Conservation (phyloP, 2,888 invertebrate genomes). For the Sympetrum striolatum region DNA sequence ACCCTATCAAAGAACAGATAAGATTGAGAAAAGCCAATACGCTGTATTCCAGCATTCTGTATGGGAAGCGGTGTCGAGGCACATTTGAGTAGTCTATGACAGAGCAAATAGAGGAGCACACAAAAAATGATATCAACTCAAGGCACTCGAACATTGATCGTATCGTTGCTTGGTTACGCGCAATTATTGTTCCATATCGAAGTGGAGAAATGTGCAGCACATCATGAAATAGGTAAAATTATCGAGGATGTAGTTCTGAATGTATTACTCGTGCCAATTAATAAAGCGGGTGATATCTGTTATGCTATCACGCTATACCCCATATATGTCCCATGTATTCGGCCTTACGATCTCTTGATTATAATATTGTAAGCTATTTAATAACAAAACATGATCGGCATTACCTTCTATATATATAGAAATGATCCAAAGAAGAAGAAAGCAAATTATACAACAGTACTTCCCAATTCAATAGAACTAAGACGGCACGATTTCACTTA, state of each 20-base stretch:
- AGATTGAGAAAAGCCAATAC: conserved; percentile 23
- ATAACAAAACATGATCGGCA: too few relatives aligned
- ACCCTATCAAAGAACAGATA: conserved; percentile 12
- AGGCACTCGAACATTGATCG: not conserved
- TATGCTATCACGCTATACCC: not conserved
- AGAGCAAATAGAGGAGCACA: not conserved
- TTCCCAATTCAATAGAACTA: too few relatives aligned
- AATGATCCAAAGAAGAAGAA: too few relatives aligned
- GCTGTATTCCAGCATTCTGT: conserved; percentile 2
- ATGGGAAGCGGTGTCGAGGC: not conserved
- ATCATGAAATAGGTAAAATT: not conserved
- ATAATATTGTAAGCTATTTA: too few relatives aligned
- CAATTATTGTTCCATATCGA: not conserved
- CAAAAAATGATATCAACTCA: not conserved
- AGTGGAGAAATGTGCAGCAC: not conserved
- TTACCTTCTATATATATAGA: too few relatives aligned
- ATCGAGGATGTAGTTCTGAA: too few relatives aligned
- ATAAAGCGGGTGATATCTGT: not conserved
- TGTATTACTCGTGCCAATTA: too few relatives aligned
- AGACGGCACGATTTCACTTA: too few relatives aligned
- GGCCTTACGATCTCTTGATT: too few relatives aligned
- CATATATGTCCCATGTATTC: too few relatives aligned
- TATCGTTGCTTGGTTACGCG: not conserved
- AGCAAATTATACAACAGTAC: too few relatives aligned
- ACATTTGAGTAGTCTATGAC: not conserved